These are phyloP conservation scores for Tyto alba DNA, from an alignment of 2,113 vertebrate genomes.

Conservation along the genomic window DNA sequence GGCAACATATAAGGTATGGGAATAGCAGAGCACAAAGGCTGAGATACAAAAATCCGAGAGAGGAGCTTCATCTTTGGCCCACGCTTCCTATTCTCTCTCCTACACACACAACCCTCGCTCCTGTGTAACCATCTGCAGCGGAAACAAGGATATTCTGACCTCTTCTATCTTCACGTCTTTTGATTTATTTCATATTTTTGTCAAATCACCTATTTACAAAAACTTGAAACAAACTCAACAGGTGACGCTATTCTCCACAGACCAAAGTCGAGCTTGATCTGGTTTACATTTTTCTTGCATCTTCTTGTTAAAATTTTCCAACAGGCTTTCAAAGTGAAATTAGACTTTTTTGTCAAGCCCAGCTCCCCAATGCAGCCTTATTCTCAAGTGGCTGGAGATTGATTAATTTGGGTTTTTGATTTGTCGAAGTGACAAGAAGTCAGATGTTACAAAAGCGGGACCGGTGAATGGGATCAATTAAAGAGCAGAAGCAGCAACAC, in stretches of 20 bases:
- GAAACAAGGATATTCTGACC: slow-evolving; percentile 57
- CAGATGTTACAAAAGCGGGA: slow-evolving; percentile 49
- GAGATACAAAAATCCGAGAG: neutral
- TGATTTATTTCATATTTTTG: slow-evolving; percentile 65
- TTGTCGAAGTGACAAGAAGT: slow-evolving; percentile 50
- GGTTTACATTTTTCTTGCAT: slow-evolving; percentile 71
- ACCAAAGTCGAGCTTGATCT: slow-evolving; percentile 66
- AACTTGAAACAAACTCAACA: slow-evolving; percentile 67
- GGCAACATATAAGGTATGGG: neutral
- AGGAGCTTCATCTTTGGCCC: neutral
- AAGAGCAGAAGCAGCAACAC: slow-evolving; percentile 60
- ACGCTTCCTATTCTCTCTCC: slow-evolving; percentile 17
- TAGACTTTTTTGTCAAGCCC: slow-evolving; percentile 60
- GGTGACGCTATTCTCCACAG: slow-evolving; percentile 57
- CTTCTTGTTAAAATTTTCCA: slow-evolving; percentile 68
- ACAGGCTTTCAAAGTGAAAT: slow-evolving; percentile 70
- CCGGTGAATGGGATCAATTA: slow-evolving; percentile 62
- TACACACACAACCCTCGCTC: slow-evolving; percentile 11
- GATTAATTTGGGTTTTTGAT: slow-evolving; percentile 68
- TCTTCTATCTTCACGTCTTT: slow-evolving; percentile 40
- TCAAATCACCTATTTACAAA: slow-evolving; percentile 68
- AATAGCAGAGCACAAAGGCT: slow-evolving; percentile 41
- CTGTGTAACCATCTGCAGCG: slow-evolving; percentile 29
- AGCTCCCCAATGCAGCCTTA: slow-evolving; percentile 51
- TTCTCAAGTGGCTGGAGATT: slow-evolving; percentile 62